Conservation (phyloP, 2,888 invertebrate species). For the Cephus spinipes region DNA sequence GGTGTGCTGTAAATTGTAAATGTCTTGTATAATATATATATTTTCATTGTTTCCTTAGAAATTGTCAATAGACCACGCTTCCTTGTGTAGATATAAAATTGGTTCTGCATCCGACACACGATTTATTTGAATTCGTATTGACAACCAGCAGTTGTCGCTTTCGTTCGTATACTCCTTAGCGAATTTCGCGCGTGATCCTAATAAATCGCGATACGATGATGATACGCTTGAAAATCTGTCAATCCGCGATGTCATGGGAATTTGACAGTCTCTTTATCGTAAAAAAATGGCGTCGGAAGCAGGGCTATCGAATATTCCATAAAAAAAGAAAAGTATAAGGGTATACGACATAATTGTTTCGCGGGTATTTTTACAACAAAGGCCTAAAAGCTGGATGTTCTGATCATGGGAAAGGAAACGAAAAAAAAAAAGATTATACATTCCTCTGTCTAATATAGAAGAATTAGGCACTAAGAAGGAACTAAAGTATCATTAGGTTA, state of each 20-base stretch:
- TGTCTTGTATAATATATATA: neutral
- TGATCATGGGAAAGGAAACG: neutral
- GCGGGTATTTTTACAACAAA: constrained; percentile 5
- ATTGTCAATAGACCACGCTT: neutral
- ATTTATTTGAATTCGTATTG: neutral
- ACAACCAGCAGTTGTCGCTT: neutral
- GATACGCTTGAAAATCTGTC: neutral
- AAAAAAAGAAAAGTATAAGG: neutral
- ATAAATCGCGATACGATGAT: neutral
- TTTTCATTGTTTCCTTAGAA: neutral
- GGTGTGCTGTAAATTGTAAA: neutral
- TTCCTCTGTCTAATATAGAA: neutral
- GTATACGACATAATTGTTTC: constrained; percentile 5
- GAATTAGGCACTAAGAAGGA: constrained; percentile 11
- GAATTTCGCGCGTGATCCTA: neutral
- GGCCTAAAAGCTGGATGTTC: neutral
- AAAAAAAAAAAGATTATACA: neutral
- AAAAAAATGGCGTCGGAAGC: neutral
- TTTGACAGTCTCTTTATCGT: neutral
- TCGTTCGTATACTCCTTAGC: neutral
- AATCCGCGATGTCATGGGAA: neutral
- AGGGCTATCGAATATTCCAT: neutral
- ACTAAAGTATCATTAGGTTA: constrained; percentile 48
- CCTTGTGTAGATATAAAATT: neutral
- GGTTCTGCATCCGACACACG: neutral